A percentile compares a stretch with the other conserved stretches of the same genome.
phyloP scores from a whole-genome alignment of 2,113 vertebrate species.

The Dromas ardeola region DNA sequence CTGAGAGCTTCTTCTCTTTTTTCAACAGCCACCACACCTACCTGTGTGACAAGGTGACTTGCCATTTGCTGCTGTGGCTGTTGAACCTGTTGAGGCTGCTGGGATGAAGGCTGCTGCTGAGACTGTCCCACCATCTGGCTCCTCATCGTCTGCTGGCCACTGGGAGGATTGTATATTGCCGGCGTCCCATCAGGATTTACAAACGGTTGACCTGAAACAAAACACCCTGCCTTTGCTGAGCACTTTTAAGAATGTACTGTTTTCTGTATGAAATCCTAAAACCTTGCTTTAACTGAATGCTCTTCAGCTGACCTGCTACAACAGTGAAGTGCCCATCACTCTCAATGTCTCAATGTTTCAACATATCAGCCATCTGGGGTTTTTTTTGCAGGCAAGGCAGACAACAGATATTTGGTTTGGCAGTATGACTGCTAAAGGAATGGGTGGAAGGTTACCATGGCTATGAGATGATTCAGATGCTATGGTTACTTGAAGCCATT shows the following conservation, averaged over 20 bases:
- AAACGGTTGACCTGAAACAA: slow-evolving; percentile 89
- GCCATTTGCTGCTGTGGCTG: slow-evolving; percentile 79
- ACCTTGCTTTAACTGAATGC: neutral
- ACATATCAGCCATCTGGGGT: neutral
- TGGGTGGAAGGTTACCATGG: neutral
- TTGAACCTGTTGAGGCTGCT: slow-evolving; percentile 78
- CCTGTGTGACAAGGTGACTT: slow-evolving; percentile 83
- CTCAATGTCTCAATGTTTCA: neutral
- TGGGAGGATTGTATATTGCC: slow-evolving; percentile 92
- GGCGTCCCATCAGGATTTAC: slow-evolving; percentile 94
- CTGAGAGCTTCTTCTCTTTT: neutral
- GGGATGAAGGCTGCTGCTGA: slow-evolving; percentile 74
- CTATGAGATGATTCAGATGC: neutral
- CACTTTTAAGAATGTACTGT: neutral
- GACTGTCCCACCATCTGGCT: slow-evolving; percentile 76
- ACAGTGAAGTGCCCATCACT: neutral
- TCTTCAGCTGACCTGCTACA: neutral
- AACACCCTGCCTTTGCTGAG: neutral
- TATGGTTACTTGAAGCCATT: neutral
- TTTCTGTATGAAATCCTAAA: neutral
- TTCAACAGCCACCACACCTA: slow-evolving; percentile 70
- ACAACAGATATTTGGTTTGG: neutral
- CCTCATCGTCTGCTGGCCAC: slow-evolving; percentile 82
- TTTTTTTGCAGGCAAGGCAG: neutral
- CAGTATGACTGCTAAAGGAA: neutral